These are phyloP conservation scores for Hoplodrina ambigua DNA, from an alignment of 2,888 invertebrate genomes.

Conservation along the genomic window DNA sequence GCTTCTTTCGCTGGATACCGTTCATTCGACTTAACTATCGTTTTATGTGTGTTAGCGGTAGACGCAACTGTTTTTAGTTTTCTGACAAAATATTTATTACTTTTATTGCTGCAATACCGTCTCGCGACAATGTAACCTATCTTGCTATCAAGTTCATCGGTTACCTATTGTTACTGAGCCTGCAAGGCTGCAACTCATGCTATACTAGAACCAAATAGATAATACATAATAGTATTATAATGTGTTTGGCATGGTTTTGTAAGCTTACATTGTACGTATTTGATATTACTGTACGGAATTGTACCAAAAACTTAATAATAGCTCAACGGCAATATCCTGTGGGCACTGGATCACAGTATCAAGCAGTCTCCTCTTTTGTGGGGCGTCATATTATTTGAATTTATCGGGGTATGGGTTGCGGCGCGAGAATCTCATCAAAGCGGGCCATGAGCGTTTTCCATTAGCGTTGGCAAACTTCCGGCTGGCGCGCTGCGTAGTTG, in stretches of 20 bases:
- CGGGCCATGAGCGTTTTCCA: conserved; percentile 80
- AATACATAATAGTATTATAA: too few relatives aligned
- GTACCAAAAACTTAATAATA: neutral
- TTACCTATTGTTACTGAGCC: neutral
- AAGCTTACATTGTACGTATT: neutral
- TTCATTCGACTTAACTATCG: too few relatives aligned
- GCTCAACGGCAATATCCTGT: conserved; percentile 44
- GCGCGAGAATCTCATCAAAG: conserved; percentile 72
- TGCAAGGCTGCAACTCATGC: neutral
- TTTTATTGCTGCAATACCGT: neutral
- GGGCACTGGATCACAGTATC: conserved; percentile 54
- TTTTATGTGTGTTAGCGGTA: too few relatives aligned
- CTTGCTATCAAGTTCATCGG: neutral
- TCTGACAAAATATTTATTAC: too few relatives aligned
- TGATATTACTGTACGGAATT: neutral
- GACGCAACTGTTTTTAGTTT: too few relatives aligned
- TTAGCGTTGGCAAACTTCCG: conserved; percentile 81
- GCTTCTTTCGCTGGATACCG: too few relatives aligned
- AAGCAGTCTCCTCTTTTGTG: conserved; percentile 46
- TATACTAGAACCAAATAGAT: too few relatives aligned
- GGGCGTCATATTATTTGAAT: conserved; percentile 60
- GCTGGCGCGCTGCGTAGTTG: conserved; percentile 86
- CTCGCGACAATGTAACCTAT: neutral
- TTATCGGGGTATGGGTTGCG: conserved; percentile 55
- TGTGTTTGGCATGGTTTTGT: too few relatives aligned